A percentile compares a stretch with the other conserved stretches of the same genome.
These are phyloP conservation scores for Solenopsis fugax DNA, from an alignment of 1,140 invertebrate species.

Conservation along the genomic window DNA sequence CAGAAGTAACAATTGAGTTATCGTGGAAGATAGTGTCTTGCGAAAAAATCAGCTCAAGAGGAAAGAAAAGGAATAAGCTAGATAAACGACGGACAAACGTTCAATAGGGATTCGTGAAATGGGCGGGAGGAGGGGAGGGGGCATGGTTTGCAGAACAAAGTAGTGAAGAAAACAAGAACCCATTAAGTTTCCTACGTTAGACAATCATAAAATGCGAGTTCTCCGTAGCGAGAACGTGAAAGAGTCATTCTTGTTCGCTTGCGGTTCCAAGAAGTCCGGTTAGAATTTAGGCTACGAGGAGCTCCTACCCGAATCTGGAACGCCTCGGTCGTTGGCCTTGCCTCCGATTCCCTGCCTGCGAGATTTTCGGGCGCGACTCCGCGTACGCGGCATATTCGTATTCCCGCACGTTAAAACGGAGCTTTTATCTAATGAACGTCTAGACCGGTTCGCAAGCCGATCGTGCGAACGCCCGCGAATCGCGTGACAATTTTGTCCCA, in stretches of 20 bases:
- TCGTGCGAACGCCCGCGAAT: background rate
- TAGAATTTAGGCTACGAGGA: constrained; percentile 85
- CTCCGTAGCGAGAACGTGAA: constrained; percentile 69
- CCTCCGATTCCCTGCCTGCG: constrained; percentile 74
- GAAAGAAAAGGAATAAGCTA: background rate
- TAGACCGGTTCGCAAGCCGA: constrained; percentile 43
- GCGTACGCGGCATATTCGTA: constrained; percentile 12
- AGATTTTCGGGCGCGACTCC: constrained; percentile 77
- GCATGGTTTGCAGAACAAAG: background rate
- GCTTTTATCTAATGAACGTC: constrained; percentile 57
- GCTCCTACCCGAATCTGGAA: constrained; percentile 83
- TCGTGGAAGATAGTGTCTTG: constrained; percentile 6
- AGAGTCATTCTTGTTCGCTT: constrained; percentile 77
- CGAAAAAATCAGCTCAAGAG: background rate
- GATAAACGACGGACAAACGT: background rate
- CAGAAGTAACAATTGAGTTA: background rate
- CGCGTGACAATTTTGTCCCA: constrained; percentile 15
- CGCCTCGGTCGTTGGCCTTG: constrained; percentile 81
- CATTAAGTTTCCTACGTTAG: constrained; percentile 70
- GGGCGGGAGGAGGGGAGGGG: background rate
- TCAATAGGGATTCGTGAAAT: background rate
- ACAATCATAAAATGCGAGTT: constrained; percentile 61
- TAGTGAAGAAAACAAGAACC: constrained; percentile 57
- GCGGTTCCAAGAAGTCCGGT: constrained; percentile 81
- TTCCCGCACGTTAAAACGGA: constrained; percentile 12